Evolutionary conservation across 2,888 invertebrate genomes (phyloP), one percentile per base, ranked within the genome.

Genomic region (Rhamnusium bicolor): DNA sequence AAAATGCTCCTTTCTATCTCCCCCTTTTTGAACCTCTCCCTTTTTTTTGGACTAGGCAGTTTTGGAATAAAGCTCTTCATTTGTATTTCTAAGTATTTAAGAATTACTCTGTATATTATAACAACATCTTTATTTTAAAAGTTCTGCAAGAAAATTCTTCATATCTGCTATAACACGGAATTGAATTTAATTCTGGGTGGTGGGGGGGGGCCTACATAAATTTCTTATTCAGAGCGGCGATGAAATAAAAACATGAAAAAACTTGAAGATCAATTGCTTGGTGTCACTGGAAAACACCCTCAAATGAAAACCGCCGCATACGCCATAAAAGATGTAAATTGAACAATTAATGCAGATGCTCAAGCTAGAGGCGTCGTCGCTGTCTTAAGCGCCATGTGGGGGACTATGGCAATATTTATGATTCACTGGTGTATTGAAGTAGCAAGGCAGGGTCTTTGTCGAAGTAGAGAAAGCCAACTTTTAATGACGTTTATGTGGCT

Each of bases 401-500:
- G 69, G 72, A 71, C 72, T 69, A 18, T 29, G 16, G 76, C 79
- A 77, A 80, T 82, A 82, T 81, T 83, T 82, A 83, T 78, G 82
- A 83, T 81, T 74, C 83, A 74, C 81, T 69, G 60, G 81, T 78
- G 83, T 80, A 82, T 83, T 81, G 81, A 79, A 81, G 82, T 77
- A 74, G 75, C 71, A 75, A 69, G 70, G 68, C 68, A 65, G 29
- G 56, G 73, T 68, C 75, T 74, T 76, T 71, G 79, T 79, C 73
- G 75, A 49, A 77, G 79, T 76, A 75, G 77, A 79, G 75, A 79
- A 76, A 70, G 69, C 74, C 81, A 81, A 82, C 81, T 82, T 81
- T 81, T 80, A 81, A 81, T 82, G 80, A 80, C 81, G 75, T 82
- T 81, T 81, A 80, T 81, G 81, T 79, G 82, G 80, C 79, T 81